Base-by-base conservation (phyloP, 2,888 invertebrate genomes). In the Crepidodera aurea region DNA sequence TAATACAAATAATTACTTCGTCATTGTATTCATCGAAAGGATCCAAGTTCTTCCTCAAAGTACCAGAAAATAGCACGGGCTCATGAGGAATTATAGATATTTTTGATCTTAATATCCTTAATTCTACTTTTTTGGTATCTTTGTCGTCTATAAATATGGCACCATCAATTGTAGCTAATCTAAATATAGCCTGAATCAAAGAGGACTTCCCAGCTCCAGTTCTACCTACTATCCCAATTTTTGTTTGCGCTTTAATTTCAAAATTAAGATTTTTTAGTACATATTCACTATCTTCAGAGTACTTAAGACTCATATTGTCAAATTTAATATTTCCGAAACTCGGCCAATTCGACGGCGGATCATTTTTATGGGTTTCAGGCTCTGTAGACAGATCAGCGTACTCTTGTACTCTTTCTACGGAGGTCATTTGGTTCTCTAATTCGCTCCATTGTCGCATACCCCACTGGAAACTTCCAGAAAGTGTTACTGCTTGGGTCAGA, bases 11-110 rank as follows among this genome's bases (percentile, higher is more conserved):
- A 13, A 62, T 62, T 53, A 90, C 68, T n/a, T 86, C 85, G 73
- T 96, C 95, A 0, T 86, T 84, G 74, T 90, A 91, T 75, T 90
- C 88, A 67, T 90, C 88, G 78, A 95, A 95, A 1, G 96, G 96
- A 82, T 96, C 96, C 62, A 96, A 84, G 82, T 96, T 96, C 74
- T 90, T 90, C 1, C 96, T 84, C 84, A 96, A 85, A 2, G 92
- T 90, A 37, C 94, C 95, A 0, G 92, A 91, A 82, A 96, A 93
- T 51, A 93, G 81, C 57, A 93, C 91, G 0, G 93, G 93, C 74
- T 93, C 93, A 78, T 93, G 93, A 0, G 93, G 93, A 50, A 93
- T 93, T 73, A 93, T 93, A 10, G 92, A 90, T 61, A 93, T 85
- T 75, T 87, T 88, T 34, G 89, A 87, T 58, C 93, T 86, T 12